These are phyloP conservation scores for Micromesistius poutassou DNA, from an alignment of 2,797 vertebrate genomes.

Conservation along the genomic window DNA sequence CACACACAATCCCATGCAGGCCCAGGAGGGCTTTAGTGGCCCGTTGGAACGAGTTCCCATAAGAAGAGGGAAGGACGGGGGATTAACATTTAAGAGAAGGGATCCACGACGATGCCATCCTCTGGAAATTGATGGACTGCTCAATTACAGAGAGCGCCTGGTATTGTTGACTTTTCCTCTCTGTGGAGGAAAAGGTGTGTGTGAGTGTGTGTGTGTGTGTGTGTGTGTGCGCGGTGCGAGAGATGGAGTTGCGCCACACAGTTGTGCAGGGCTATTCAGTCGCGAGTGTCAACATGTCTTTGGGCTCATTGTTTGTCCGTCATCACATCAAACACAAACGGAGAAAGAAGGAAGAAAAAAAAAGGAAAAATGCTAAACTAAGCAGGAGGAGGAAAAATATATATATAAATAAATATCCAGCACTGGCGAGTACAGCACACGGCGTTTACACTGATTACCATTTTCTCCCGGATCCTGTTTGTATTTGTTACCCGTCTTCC, in stretches of 20 bases:
- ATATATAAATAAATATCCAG: background rate
- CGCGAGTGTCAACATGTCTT: background rate
- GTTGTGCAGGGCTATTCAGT: too few species aligned
- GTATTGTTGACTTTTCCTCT: conserved; percentile 40
- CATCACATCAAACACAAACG: background rate
- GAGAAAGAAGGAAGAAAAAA: background rate
- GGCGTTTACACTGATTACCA: background rate
- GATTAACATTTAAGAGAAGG: conserved; percentile 54
- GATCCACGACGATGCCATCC: conserved; percentile 34
- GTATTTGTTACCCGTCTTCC: background rate
- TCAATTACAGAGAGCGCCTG: conserved; percentile 33
- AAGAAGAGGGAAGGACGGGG: background rate
- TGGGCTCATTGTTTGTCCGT: background rate
- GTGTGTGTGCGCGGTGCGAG: too few species aligned
- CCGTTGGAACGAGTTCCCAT: background rate
- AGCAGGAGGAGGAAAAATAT: background rate
- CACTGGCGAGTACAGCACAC: background rate
- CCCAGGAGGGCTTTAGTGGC: conserved; percentile 37
- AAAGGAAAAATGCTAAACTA: background rate
- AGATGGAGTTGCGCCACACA: too few species aligned
- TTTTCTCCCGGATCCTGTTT: background rate
- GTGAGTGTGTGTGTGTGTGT: too few species aligned
- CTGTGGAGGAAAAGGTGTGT: conserved; percentile 29
- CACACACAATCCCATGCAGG: conserved; percentile 20
- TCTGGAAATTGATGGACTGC: conserved; percentile 31